Evolutionary conservation across 2,888 invertebrate species (phyloP).

Genomic region (Heliconius cydno): DNA sequence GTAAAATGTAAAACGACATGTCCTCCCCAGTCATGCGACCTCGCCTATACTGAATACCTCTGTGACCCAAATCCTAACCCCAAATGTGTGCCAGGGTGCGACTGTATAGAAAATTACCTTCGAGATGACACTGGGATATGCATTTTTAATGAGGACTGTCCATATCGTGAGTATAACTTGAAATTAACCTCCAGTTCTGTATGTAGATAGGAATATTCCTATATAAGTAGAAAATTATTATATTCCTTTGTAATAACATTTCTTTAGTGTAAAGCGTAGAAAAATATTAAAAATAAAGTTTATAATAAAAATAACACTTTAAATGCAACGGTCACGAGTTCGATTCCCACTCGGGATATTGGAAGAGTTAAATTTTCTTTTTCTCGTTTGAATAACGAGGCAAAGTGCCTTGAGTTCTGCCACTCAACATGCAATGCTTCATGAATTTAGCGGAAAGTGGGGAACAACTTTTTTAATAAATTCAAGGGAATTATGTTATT

Average conservation of each 20-base stretch:
- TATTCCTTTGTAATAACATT: background rate
- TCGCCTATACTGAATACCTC: constrained; percentile 53
- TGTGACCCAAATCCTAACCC: constrained; percentile 37
- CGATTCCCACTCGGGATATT: too few species aligned
- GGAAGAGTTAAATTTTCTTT: too few species aligned
- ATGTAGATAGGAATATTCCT: background rate
- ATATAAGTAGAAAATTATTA: background rate
- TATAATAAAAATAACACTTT: too few species aligned
- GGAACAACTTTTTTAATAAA: too few species aligned
- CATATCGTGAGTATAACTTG: constrained; percentile 43
- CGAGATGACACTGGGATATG: constrained; percentile 56
- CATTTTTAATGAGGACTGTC: constrained; percentile 54
- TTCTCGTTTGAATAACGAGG: too few species aligned
- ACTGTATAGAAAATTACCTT: constrained; percentile 54
- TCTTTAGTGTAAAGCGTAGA: background rate
- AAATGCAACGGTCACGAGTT: too few species aligned
- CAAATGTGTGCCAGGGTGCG: constrained; percentile 55
- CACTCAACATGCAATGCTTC: too few species aligned
- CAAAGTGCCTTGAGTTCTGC: too few species aligned
- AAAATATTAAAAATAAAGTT: background rate
- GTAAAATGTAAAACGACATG: constrained; percentile 54
- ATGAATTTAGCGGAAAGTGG: too few species aligned
- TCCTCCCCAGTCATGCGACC: constrained; percentile 58
- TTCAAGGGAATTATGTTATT: too few species aligned
- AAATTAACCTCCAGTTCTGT: background rate